A percentile compares a stretch with the other conserved stretches of the same genome.
phyloP scores from a whole-genome alignment of 2,888 invertebrate genomes.

The Ferdinandea cuprea region DNA sequence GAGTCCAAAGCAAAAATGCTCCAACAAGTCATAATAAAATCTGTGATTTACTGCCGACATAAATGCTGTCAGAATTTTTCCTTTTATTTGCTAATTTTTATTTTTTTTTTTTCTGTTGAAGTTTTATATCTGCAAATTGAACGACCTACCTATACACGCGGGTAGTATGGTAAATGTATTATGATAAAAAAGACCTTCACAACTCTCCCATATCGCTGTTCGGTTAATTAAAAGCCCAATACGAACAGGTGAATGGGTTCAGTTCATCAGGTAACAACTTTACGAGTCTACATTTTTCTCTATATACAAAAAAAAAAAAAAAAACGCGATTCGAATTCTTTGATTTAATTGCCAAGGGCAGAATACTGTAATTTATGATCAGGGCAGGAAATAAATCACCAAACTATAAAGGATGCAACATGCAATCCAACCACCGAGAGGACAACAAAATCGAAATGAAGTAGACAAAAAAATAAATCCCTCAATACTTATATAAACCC shows the following conservation, averaged over 20 bases:
- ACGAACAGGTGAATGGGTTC: slow-evolving; percentile 67
- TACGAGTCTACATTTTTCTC: slow-evolving; percentile 46
- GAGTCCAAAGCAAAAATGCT: slow-evolving; percentile 47
- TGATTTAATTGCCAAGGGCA: slow-evolving; percentile 66
- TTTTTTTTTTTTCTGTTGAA: slow-evolving; percentile 13
- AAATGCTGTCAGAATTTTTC: slow-evolving; percentile 62
- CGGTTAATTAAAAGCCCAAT: slow-evolving; percentile 65
- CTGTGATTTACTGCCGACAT: slow-evolving; percentile 67
- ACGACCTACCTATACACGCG: no score
- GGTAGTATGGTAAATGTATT: not conserved
- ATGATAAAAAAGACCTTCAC: not conserved
- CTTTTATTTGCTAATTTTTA: slow-evolving; percentile 29
- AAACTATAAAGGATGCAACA: slow-evolving; percentile 60
- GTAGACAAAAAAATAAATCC: not conserved
- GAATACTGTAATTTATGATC: slow-evolving; percentile 69
- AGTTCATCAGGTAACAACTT: slow-evolving; percentile 14
- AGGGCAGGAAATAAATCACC: slow-evolving; percentile 65
- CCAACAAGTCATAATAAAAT: slow-evolving; percentile 56
- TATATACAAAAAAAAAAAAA: slow-evolving; percentile 34
- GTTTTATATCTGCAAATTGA: slow-evolving; percentile 5
- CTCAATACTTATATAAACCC: no score
- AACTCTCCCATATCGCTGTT: slow-evolving; percentile 49
- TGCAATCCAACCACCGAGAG: slow-evolving; percentile 2
- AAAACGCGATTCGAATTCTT: slow-evolving; percentile 32
- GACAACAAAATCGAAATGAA: not conserved